Evolutionary conservation across 2,797 vertebrate genomes (phyloP).

Genomic region (Phoebastria nigripes): DNA sequence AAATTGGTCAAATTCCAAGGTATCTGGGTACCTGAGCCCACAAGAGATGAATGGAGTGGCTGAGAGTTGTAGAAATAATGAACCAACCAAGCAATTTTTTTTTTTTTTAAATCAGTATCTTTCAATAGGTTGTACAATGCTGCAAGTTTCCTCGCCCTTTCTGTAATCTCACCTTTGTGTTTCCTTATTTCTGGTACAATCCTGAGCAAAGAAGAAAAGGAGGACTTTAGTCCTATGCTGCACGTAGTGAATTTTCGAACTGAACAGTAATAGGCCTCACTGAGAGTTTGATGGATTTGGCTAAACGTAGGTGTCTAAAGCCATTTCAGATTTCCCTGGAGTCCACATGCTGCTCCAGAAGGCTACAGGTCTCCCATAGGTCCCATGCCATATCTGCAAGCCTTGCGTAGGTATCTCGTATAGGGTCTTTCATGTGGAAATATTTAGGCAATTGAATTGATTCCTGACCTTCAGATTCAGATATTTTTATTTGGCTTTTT

Average conservation of each 20-base stretch:
- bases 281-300: not conserved
- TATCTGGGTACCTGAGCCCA: not conserved
- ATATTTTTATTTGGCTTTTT: not conserved
- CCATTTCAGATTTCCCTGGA: not conserved
- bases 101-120: not conserved
- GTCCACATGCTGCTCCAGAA: not conserved
- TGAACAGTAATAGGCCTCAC: not conserved
- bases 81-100: not conserved
- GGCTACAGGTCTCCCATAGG: not conserved
- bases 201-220: not conserved
- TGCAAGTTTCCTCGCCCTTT: not conserved
- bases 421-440: not conserved
- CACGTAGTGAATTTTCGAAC: not conserved
- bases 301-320: not conserved
- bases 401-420: too few relatives aligned
- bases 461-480: not conserved
- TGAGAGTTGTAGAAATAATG: not conserved
- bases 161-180: not conserved
- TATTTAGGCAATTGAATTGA: not conserved
- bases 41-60: not conserved
- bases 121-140: not conserved
- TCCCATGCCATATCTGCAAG: not conserved
- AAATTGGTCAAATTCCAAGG: constrained; percentile 14
- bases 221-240: not conserved
- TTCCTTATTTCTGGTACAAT: not conserved